phyloP scores from a whole-genome alignment of 1,140 invertebrate genomes.

The Neotoxoptera formosana region DNA sequence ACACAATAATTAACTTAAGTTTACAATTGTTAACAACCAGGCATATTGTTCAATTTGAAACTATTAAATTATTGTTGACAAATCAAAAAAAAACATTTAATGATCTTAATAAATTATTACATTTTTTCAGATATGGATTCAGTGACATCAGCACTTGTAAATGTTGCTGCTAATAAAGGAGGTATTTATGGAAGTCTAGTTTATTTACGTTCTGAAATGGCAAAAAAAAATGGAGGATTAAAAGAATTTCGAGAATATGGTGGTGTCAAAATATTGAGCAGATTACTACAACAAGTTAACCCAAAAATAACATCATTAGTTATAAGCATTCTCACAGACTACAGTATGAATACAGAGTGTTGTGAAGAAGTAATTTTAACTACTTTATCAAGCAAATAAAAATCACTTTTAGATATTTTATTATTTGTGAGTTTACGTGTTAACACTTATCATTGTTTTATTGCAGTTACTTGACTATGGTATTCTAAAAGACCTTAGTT shows the following conservation, averaged over 20 bases:
- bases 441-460: neutral
- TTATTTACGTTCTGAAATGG: slow-evolving; percentile 60
- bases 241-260: slow-evolving; percentile 59
- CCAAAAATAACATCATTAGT: slow-evolving; percentile 60
- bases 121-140: slow-evolving; percentile 47
- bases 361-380: slow-evolving; percentile 60
- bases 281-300: slow-evolving; percentile 60
- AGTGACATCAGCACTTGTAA: slow-evolving; percentile 21
- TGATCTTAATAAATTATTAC: slow-evolving; percentile 10
- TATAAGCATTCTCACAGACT: slow-evolving; percentile 61
- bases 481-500: slow-evolving; percentile 58
- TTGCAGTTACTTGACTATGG: slow-evolving; percentile 59
- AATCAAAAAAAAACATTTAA: too few species aligned
- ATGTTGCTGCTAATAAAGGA: slow-evolving; percentile 44
- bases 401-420: neutral
- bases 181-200: slow-evolving; percentile 51
- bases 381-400: neutral
- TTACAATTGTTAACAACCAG: neutral
- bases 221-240: slow-evolving; percentile 58
- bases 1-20: too few species aligned
- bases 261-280: slow-evolving; percentile 59
- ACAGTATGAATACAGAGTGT: slow-evolving; percentile 60
- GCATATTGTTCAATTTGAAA: too few species aligned
- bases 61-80: too few species aligned
- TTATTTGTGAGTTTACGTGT: neutral